Evolutionary conservation across 2,113 vertebrate genomes (phyloP), one percentile per base, ranked within the genome.

Genomic region (Ivindomyrus marchei): DNA sequence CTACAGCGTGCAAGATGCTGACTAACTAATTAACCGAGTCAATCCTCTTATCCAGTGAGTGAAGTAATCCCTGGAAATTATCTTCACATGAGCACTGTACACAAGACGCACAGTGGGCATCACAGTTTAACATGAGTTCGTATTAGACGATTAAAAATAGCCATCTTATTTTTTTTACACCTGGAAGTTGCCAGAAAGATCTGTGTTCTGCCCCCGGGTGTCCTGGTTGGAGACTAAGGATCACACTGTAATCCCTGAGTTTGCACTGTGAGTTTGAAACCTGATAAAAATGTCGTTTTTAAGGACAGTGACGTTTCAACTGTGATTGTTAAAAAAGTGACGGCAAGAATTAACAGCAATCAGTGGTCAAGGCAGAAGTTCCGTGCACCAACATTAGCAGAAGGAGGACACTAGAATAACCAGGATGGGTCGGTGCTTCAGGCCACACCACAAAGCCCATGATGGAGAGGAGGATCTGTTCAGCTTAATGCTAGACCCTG

Each of bases 1-100:
- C 36, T 24, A 56, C 56, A 46, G 87, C 24, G 31, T 66, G 56
- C 87, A 88, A 88, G 52, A 58, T 66, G 87, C 56, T 88, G 53
- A 88, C 39, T 66, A 45, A 66, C 36, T 88, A 88, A 58, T 66
- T 88, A 45, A 42, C 56, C 31, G 86, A 88, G 87, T 88, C 87
- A 88, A 88, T 88, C 87, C 49, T 42, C 36, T 88, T 88, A 88
- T 62, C 42, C 17, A 17, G 17, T 66, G 87, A 62, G 36, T 52
- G 53, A 53, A 66, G 4, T 88, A 88, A 62, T 88, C 87, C 56
- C 56, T 45, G 31, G 87, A 50, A 45, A 62, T 88, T 88, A 58
- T 88, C 19, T 88, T 88, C 56, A 27, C 53, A 88, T 39, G 21
- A 66, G 19, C 49, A 62, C 53, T 47, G 56, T 66, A 88, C 31